Conservation (phyloP, 92 coral and sea anemone genomes). For the Siderastrea siderea region DNA sequence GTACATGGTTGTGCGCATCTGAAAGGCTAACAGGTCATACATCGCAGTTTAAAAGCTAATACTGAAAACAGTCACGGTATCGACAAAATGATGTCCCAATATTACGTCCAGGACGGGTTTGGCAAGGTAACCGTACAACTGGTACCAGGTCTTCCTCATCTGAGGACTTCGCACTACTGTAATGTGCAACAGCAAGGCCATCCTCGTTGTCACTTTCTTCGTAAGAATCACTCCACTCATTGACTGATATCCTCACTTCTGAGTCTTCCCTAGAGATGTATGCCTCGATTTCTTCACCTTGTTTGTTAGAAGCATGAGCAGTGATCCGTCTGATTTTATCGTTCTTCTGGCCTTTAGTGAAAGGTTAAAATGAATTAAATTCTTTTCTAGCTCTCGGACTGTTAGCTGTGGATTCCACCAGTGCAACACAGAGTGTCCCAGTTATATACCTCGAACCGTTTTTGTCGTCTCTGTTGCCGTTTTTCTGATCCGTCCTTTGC, state of each 20-base stretch:
- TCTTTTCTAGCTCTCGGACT: constrained; percentile 56
- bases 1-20: neutral
- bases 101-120: neutral
- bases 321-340: constrained; percentile 70
- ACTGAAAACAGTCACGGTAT: neutral
- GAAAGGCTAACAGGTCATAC: neutral
- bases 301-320: constrained; percentile 55
- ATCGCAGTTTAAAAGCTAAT: neutral
- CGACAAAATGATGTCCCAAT: constrained; percentile 1
- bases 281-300: constrained; percentile 52
- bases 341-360: constrained; percentile 67
- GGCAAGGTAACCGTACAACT: constrained; percentile 42
- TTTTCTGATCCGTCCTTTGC: constrained; percentile 29
- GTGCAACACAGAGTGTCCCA: constrained; percentile 35
- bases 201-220: constrained; percentile 75
- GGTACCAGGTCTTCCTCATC: constrained; percentile 56
- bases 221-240: constrained; percentile 42
- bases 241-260: constrained; percentile 19
- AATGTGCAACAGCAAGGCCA: constrained; percentile 69
- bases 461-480: constrained; percentile 28
- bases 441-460: constrained; percentile 29
- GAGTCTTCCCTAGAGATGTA: constrained; percentile 51
- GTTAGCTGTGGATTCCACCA: constrained; percentile 52
- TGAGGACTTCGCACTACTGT: constrained; percentile 56
- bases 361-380: constrained; percentile 63